These are phyloP conservation scores for Actenoides lindsayi DNA, from an alignment of 2,113 vertebrate genomes.

Conservation along the genomic window DNA sequence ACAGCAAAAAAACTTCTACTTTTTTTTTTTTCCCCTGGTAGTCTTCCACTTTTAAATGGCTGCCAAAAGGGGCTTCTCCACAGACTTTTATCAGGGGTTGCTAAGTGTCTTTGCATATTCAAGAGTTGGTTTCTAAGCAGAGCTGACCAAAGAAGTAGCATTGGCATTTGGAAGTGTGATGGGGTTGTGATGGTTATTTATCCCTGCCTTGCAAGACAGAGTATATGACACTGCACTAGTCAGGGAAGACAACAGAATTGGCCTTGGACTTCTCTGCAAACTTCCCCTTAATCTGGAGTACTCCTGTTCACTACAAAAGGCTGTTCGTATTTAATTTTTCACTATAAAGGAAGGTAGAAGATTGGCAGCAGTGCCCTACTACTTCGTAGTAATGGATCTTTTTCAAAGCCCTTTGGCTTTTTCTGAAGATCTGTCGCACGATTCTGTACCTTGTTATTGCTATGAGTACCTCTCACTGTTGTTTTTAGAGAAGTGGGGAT, in stretches of 20 bases:
- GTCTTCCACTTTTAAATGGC: not conserved
- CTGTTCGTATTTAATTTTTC: constrained; percentile 28
- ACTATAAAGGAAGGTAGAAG: not conserved
- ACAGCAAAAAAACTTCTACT: not conserved
- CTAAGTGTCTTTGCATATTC: not conserved
- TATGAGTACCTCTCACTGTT: not conserved
- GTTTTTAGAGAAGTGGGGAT: not conserved
- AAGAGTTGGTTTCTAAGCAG: not conserved
- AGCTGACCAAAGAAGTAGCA: not conserved
- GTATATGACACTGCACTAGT: not conserved
- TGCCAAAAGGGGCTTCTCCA: not conserved
- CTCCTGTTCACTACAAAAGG: not conserved
- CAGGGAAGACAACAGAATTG: not conserved
- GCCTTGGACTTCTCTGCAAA: not conserved
- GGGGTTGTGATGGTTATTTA: not conserved
- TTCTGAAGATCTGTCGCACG: not conserved
- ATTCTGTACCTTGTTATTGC: not conserved
- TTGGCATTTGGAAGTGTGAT: not conserved
- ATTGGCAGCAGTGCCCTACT: not conserved
- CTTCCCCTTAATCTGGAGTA: not conserved
- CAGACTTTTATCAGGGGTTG: not conserved
- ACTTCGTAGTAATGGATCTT: constrained; percentile 34
- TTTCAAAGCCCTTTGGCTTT: constrained; percentile 15
- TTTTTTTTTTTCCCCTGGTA: not conserved
- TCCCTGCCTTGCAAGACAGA: not conserved